Percentiles rank a stretch among this genome's conserved stretches.
phyloP scores from a whole-genome alignment of 1,140 invertebrate species.

The Solenopsis invicta region DNA sequence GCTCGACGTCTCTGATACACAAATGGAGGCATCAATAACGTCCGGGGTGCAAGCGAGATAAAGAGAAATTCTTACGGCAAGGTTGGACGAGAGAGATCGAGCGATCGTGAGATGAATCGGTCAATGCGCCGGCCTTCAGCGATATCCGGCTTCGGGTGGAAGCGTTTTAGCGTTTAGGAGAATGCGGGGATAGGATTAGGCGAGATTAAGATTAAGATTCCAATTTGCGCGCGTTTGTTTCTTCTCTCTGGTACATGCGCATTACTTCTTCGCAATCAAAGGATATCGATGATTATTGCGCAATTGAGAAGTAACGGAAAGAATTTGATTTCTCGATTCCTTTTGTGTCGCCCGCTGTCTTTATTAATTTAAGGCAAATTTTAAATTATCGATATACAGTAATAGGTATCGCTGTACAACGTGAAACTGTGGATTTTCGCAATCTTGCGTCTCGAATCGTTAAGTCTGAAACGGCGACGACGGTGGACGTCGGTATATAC shows the following conservation, averaged over 20 bases:
- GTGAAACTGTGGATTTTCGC: conserved; percentile 23
- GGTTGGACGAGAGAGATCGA: conserved; percentile 53
- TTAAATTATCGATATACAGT: neutral
- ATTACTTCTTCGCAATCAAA: neutral
- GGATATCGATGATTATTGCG: neutral
- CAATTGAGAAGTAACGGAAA: conserved; percentile 72
- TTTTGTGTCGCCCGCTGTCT: conserved; percentile 41
- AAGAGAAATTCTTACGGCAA: conserved; percentile 53
- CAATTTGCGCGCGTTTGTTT: neutral
- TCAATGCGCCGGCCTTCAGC: conserved; percentile 55
- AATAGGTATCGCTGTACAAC: neutral
- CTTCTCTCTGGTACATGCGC: neutral
- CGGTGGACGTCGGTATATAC: neutral
- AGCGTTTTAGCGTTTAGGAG: conserved; percentile 79
- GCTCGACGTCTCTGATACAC: conserved; percentile 80
- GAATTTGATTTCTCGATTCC: conserved; percentile 70
- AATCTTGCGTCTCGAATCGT: conserved; percentile 12
- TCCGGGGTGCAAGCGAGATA: conserved; percentile 60
- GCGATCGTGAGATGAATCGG: conserved; percentile 69
- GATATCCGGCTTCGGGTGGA: conserved; percentile 53
- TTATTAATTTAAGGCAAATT: neutral
- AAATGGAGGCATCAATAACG: conserved; percentile 85
- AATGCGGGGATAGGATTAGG: conserved; percentile 72
- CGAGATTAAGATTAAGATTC: conserved; percentile 78
- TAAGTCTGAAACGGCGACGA: neutral